These are phyloP conservation scores for Pachyuromys duprasi DNA, from an alignment of 2,797 vertebrate species.

Conservation along the genomic window DNA sequence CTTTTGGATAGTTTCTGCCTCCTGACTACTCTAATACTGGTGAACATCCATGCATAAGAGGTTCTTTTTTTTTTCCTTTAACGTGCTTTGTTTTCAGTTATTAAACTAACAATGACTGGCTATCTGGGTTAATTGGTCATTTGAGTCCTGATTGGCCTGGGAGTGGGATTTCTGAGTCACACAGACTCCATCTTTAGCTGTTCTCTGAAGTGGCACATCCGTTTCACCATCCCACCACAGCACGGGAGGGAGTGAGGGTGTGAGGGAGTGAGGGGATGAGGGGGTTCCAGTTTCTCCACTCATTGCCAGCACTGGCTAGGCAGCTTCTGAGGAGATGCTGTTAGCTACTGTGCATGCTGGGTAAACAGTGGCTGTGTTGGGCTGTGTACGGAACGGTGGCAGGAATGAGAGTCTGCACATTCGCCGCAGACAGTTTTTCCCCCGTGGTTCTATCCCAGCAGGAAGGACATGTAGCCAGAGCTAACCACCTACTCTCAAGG, in stretches of 20 bases:
- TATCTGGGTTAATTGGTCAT: background rate
- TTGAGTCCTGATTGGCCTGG: background rate
- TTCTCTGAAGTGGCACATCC: background rate
- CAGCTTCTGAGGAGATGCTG: background rate
- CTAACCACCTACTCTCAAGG: no score
- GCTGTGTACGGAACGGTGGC: no score
- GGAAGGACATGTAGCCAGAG: background rate
- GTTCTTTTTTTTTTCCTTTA: background rate
- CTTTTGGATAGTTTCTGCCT: background rate
- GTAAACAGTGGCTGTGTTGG: background rate
- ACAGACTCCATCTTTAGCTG: background rate
- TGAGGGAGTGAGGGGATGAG: background rate
- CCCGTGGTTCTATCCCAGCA: no score
- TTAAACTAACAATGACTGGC: background rate
- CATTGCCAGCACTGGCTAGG: fast-evolving
- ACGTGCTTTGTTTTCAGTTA: background rate
- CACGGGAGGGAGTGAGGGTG: background rate
- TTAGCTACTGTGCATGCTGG: background rate
- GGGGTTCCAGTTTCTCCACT: background rate
- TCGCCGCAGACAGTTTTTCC: background rate
- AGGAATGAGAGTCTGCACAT: no score
- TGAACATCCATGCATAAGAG: fast-evolving
- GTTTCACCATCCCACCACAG: background rate
- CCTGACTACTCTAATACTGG: background rate
- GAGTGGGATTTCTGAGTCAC: background rate